Base-by-base conservation (phyloP, 1,140 invertebrate species). In the Galleria mellonella region DNA sequence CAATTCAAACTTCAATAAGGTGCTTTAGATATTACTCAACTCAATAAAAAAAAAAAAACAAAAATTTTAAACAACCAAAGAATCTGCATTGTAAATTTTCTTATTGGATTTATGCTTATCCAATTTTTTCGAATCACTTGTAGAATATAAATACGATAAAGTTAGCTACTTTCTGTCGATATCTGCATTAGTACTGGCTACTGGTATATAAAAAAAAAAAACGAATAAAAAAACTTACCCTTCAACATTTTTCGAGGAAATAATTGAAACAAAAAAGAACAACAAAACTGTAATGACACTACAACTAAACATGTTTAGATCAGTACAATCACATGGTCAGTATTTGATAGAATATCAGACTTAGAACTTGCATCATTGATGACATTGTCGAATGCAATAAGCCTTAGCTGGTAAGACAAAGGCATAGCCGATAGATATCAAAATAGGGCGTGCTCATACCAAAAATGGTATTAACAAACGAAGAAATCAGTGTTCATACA, bases 391-490 rank as follows among this genome's bases (percentile, higher is more conserved):
- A 61, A 62, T 71, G 65, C 72, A 69, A 66, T 72, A 40, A 45
- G 38, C 63, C 76, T 72, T 78, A 72, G 69, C 28, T 51, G 41
- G 43, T 33, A 62, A 71, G 60, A 68, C 65, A 66, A 75, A 65
- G 62, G 62, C 63, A 57, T 45, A 55, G 55, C 43, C 54, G 63
- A 70, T 61, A 55, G 38, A 51, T 73, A 77, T 82, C 79, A 35
- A 13, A 32, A 47, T 9, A 58, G 51, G 57, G 66, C 70, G 76
- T 68, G 71, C 13, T 37, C 13, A n/a, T 10, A 38, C 73, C 67
- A 51, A 72, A 79, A 67, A 76, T 66, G 77, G 77, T 57, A 46
- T 60, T 51, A 49, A 56, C 50, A 70, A 77, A 82, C 73, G 45
- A 13, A 57, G 60, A 70, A 74, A 78, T 73, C 75, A 68, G 64